Evolutionary conservation across 1,140 invertebrate genomes (phyloP).

Genomic region (Manduca sexta): DNA sequence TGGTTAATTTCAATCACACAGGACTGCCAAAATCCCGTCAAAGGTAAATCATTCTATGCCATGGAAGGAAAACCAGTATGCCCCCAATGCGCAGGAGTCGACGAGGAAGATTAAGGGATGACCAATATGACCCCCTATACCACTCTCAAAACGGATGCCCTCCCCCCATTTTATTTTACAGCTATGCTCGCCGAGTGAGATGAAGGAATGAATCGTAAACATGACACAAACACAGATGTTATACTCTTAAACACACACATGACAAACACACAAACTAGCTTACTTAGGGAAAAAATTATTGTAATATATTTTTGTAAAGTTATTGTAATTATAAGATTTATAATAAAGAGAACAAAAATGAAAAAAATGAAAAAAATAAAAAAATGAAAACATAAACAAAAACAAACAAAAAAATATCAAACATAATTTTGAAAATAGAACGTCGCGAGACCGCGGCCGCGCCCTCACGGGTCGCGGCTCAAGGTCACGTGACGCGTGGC

Average conservation of each 20-base stretch:
- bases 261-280: constrained; percentile 37
- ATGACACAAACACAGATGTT: constrained; percentile 41
- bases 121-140: constrained; percentile 9
- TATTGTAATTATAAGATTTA: constrained; percentile 67
- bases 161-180: constrained; percentile 59
- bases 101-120: constrained; percentile 85
- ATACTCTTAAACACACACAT: constrained; percentile 37
- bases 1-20: constrained; percentile 62
- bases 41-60: constrained; percentile 95
- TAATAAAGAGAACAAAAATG: constrained; percentile 70
- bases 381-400: constrained; percentile 37
- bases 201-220: constrained; percentile 38
- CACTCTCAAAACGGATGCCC: background rate
- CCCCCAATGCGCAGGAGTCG: constrained; percentile 90
- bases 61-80: constrained; percentile 95
- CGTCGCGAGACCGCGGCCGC: constrained; percentile 9
- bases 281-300: constrained; percentile 45
- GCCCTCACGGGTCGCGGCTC: constrained; percentile 15
- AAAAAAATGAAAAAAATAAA: constrained; percentile 63
- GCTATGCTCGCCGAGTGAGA: constrained; percentile 49
- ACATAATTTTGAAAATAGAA: constrained; percentile 20
- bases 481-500: constrained; percentile 50
- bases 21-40: constrained; percentile 94
- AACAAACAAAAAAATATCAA: constrained; percentile 41
- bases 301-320: constrained; percentile 71